Base-by-base conservation (phyloP, 1,140 invertebrate species). In the Drosophila funebris region DNA sequence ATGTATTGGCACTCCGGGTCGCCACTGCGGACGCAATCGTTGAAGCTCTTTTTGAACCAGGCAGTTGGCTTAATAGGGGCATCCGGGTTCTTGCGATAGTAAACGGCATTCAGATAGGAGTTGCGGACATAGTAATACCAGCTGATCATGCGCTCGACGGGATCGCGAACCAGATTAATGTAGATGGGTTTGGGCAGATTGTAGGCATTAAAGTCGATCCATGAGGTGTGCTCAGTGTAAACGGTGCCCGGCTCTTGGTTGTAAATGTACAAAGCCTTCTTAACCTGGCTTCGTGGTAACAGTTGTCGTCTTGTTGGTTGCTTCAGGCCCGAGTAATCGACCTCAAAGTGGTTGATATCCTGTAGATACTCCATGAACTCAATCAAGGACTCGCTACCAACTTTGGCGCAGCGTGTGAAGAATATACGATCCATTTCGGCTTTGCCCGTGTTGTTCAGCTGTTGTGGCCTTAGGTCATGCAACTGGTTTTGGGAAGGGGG, bases 41-140 rank as follows among this genome's bases (percentile, higher is more conserved):
- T 96, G 90, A 96, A 98, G 91, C 97, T 96, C 94, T 97, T 97
- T 91, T 96, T 97, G 1, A 97, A 92, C 97, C 97, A 97, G 31
- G 94, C 94, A 5, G 95, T 95, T 90, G 97, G 96, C 7, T 96
- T 96, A n/a, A 97, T 90, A 11, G 95, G 96, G 24, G 96, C 93
- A 87, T 96, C 95, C 0, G 96, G 96, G 91, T 97, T 96, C 16
- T 95, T 96, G 73, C 96, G 94, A 89, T 96, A 97, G 77, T 95
- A 94, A 77, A 97, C 96, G 0, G 97, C 96, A 89, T 97, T 97
- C 83, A 95, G 95, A 95, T 96, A 97, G 2, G 96, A 96, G 20
- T 96, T 96, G 66, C 97, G 92, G 0, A 97, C 95, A 52, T 91
- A 91, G 90, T 97, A 98, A 92, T 97, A 97, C 96, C 96, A 97